Conservation (phyloP, 2,797 vertebrate genomes). For the Thaleichthys pacificus region DNA sequence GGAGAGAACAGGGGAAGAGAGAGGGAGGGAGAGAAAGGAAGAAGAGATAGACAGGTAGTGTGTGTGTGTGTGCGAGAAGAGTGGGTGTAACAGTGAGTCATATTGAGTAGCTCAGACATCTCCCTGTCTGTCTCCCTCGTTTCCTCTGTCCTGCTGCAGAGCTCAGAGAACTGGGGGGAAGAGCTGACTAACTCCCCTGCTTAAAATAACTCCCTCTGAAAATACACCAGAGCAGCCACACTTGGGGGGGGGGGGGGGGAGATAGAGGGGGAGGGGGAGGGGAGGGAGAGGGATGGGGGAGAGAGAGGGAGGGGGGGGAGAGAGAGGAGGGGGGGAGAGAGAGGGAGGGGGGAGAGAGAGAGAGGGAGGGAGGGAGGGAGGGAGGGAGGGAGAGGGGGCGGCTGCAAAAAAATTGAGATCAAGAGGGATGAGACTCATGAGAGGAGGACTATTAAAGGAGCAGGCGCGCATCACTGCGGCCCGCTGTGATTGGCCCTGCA, state of each 20-base stretch:
- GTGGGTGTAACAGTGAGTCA: slow-evolving; percentile 60
- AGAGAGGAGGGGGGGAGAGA: background rate
- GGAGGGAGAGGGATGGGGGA: slow-evolving; percentile 12
- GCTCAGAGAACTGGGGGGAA: slow-evolving; percentile 13
- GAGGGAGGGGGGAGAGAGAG: slow-evolving; percentile 1
- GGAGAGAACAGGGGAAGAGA: background rate
- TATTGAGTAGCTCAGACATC: slow-evolving; percentile 51
- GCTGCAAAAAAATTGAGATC: background rate
- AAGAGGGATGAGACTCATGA: no score
- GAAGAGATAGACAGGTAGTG: slow-evolving; percentile 19
- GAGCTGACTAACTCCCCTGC: slow-evolving; percentile 54
- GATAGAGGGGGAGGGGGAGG: background rate
- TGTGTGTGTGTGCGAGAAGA: background rate
- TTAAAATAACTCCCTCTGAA: slow-evolving; percentile 62
- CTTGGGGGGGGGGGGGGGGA: background rate
- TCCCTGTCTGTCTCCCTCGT: slow-evolving; percentile 56
- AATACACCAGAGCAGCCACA: slow-evolving; percentile 41
- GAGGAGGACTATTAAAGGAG: no score
- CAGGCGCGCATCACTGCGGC: no score
- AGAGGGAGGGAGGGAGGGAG: background rate
- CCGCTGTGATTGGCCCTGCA: no score
- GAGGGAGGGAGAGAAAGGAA: slow-evolving; percentile 22
- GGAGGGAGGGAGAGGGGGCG: slow-evolving; percentile 10
- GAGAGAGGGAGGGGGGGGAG: background rate
- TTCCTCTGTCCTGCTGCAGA: slow-evolving; percentile 61